Base-by-base conservation (phyloP, 2,113 vertebrate genomes). In the Forbesichthys papilliferus region DNA sequence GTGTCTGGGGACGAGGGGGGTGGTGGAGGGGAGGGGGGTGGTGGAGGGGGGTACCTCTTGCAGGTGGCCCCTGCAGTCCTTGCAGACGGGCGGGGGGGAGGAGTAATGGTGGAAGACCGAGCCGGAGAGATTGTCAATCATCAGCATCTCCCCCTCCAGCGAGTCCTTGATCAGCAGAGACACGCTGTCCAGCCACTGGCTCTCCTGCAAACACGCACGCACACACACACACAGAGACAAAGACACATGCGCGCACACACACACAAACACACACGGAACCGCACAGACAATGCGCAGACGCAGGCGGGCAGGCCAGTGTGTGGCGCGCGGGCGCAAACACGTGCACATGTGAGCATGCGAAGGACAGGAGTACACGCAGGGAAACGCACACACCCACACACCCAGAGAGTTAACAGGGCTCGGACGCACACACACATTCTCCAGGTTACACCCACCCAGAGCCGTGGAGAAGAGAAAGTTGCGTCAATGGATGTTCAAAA, bases 161-260 rank as follows among this genome's bases (percentile, higher is more conserved):
- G 98, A 96, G 89, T 99, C 98, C 93, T 97, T 96, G 93, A 99
- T 98, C 88, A 99, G 96, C 92, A 99, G 95, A 92, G 98, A 99
- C 78, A 99, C 96, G 88, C 98, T 99, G 95, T 99, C 98, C 95
- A 99, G 93, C 98, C 97, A 99, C 92, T 98, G 93, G 91, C 94
- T 99, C 94, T 99, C 97, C 98, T 99, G 90, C 79, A 88, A 77
- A 57, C 48, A 69, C 55, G 64, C 42, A 67, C 27, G 53, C 48
- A 60, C 49, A 67, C 64, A 65, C 14, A 49, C 48, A 14, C 53
- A 57, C 61, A 46, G 3, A 18, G 5, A 27, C 64, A 47, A n/a
- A 18, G 1, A 12, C 66, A 12, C 46, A 33, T 14, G 55, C 13
- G 27, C 9, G 33, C 27, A 65, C 10, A 61, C 48, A 48, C 48